Evolutionary conservation across 2,113 vertebrate species (phyloP).

Genomic region (Chaetodon trifascialis): DNA sequence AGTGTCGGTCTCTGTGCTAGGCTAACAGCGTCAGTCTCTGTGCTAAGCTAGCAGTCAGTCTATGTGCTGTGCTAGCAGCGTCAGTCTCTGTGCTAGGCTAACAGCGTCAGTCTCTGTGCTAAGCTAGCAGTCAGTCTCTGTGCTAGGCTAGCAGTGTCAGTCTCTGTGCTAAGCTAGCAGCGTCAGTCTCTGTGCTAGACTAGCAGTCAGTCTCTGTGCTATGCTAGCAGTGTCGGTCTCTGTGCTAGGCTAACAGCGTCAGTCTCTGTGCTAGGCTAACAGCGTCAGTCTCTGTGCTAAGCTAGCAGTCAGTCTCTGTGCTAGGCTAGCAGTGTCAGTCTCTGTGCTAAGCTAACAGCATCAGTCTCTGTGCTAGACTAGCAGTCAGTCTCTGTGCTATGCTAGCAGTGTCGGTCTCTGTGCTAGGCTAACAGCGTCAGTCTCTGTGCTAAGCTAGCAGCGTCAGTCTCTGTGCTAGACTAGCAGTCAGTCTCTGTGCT

Average conservation of each 20-base stretch:
- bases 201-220: neutral
- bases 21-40: too few relatives aligned
- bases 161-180: neutral
- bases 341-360: neutral
- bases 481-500: neutral
- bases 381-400: too few relatives aligned
- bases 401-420: neutral
- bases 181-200: too few relatives aligned
- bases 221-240: neutral
- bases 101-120: neutral
- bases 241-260: neutral
- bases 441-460: neutral
- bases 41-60: neutral
- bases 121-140: too few relatives aligned
- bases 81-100: neutral
- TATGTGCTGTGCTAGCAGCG: neutral
- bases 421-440: neutral
- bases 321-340: neutral
- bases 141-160: neutral
- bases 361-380: neutral
- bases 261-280: neutral
- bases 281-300: neutral
- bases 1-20: neutral
- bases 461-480: neutral
- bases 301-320: too few relatives aligned